Percentiles rank a stretch among this genome's conserved stretches.
phyloP scores from a whole-genome alignment of 2,888 invertebrate species.

The Drosophila sordidapex region DNA sequence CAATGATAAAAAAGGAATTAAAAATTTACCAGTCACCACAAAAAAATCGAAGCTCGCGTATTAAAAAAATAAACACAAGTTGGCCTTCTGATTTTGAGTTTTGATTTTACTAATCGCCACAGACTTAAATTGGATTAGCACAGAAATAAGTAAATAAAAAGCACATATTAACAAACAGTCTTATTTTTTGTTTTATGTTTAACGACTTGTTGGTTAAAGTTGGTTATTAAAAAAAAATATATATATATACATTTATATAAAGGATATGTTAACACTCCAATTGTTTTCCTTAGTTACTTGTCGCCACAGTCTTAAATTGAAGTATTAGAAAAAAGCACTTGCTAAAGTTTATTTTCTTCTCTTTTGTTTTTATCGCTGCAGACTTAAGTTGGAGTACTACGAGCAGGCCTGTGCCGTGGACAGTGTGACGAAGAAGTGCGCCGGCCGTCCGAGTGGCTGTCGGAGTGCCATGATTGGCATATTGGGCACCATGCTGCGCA shows the following conservation, averaged over 20 bases:
- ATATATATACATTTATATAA: too few species aligned
- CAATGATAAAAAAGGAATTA: background rate
- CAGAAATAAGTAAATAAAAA: too few species aligned
- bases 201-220: too few species aligned
- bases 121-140: too few species aligned
- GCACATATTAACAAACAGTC: too few species aligned
- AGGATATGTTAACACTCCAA: too few species aligned
- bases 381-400: slow-evolving; percentile 93
- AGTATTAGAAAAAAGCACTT: slow-evolving; percentile 3
- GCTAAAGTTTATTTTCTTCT: background rate
- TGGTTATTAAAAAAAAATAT: too few species aligned
- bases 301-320: slow-evolving; percentile 85
- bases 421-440: slow-evolving; percentile 94
- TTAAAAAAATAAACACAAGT: background rate
- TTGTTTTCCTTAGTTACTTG: background rate
- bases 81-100: too few species aligned
- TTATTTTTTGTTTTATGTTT: too few species aligned
- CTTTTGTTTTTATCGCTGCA: slow-evolving; percentile 76
- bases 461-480: slow-evolving; percentile 94
- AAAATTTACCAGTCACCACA: background rate
- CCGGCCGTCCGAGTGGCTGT: slow-evolving; percentile 93
- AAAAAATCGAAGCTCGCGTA: background rate
- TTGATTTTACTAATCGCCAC: too few species aligned
- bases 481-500: slow-evolving; percentile 94
- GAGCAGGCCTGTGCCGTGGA: slow-evolving; percentile 97